Evolutionary conservation across 2,113 vertebrate genomes (phyloP).

Genomic region (Promerops cafer): DNA sequence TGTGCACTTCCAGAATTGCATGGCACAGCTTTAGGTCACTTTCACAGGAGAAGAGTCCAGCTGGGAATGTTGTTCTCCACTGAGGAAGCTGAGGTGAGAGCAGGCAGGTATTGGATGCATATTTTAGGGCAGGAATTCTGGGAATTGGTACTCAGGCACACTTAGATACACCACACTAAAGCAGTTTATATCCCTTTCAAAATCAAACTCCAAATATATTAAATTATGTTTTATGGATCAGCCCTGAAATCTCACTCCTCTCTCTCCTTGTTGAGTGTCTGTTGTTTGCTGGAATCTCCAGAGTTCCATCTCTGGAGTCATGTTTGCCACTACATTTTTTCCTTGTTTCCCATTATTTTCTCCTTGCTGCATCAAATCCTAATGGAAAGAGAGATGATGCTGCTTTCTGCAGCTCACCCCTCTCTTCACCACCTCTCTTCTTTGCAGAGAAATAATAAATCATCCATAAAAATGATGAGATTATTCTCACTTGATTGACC

Average conservation of each 20-base stretch:
- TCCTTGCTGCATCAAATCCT: background rate
- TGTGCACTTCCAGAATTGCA: background rate
- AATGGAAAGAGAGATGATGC: background rate
- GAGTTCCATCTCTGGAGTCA: background rate
- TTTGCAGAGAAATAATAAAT: background rate
- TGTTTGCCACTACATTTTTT: background rate
- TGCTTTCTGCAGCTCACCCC: background rate
- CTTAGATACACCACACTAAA: accelerated
- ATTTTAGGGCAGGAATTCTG: background rate
- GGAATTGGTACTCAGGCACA: background rate
- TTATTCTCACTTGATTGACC: background rate
- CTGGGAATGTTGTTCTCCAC: background rate
- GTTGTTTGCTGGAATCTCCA: background rate
- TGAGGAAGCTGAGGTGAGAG: background rate
- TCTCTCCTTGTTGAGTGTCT: background rate
- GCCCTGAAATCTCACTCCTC: background rate
- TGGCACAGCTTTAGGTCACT: background rate
- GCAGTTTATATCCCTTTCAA: background rate
- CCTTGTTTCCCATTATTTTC: background rate
- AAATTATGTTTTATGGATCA: background rate
- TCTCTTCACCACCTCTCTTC: background rate
- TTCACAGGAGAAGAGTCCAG: background rate
- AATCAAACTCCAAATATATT: background rate
- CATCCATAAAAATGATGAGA: background rate
- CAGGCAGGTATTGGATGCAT: no score